phyloP scores from a whole-genome alignment of 1,140 invertebrate species.

The Whitmania pigra region DNA sequence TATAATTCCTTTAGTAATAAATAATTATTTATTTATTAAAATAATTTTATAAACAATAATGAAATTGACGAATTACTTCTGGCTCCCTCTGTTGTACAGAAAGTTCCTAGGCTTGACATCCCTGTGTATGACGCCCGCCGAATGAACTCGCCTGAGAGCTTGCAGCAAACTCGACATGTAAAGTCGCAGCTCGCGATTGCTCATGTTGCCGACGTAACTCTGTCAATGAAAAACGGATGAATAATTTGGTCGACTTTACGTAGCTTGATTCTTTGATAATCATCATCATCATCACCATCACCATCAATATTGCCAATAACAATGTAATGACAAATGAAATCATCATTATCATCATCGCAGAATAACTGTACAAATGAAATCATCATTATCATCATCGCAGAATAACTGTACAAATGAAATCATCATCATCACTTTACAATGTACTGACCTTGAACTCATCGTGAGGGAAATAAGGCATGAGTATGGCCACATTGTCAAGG shows the following conservation, averaged over 20 bases:
- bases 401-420: neutral
- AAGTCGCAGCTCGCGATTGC: slow-evolving; percentile 55
- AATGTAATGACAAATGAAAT: neutral
- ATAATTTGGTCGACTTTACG: neutral
- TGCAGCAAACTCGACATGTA: slow-evolving; percentile 71
- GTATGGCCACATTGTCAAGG: slow-evolving; percentile 66
- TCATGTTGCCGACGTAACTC: slow-evolving; percentile 53
- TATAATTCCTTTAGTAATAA: too few species aligned
- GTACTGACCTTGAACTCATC: slow-evolving; percentile 58
- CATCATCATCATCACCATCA: neutral
- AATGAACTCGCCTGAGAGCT: slow-evolving; percentile 66
- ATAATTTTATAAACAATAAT: neutral
- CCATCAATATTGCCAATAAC: too few species aligned
- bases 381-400: neutral
- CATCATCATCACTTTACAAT: slow-evolving; percentile 3
- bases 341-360: neutral
- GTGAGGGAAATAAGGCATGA: slow-evolving; percentile 79
- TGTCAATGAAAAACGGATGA: slow-evolving; percentile 38
- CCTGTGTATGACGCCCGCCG: slow-evolving; percentile 71
- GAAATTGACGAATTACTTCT: slow-evolving; percentile 43
- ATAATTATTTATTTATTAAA: too few species aligned
- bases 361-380: neutral
- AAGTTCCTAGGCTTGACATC: slow-evolving; percentile 90
- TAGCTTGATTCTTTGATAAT: neutral
- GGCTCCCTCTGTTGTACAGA: slow-evolving; percentile 63